Conservation (phyloP, 2,888 invertebrate species). For the Euspilapteryx auroguttella region DNA sequence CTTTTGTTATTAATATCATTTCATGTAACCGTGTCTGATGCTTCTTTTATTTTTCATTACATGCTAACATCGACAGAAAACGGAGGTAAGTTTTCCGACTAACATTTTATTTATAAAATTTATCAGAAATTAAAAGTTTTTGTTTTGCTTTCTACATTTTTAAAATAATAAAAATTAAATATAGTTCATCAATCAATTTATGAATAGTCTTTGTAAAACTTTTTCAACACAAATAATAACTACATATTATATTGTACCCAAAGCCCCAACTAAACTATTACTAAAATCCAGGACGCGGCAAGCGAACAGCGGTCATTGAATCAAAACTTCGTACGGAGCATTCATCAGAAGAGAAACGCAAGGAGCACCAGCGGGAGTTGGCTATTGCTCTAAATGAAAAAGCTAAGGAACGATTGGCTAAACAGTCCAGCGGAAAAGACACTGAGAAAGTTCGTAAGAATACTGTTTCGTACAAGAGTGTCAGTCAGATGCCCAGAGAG, state of each 20-base stretch:
- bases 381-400: slow-evolving; percentile 89
- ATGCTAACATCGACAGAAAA: slow-evolving; percentile 7
- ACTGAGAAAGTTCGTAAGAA: slow-evolving; percentile 90
- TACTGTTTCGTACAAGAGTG: slow-evolving; percentile 91
- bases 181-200: no score
- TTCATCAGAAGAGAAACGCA: slow-evolving; percentile 95
- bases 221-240: no score
- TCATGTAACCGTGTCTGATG: no score
- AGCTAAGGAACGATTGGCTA: slow-evolving; percentile 89
- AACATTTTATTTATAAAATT: not conserved
- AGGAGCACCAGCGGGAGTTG: slow-evolving; percentile 94
- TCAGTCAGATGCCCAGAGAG: slow-evolving; percentile 91
- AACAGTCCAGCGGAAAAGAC: slow-evolving; percentile 83
- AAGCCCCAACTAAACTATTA: no score
- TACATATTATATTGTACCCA: no score
- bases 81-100: slow-evolving; percentile 3
- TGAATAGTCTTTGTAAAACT: no score
- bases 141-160: not conserved
- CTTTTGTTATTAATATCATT: no score
- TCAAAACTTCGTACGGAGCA: slow-evolving; percentile 92
- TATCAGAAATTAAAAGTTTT: slow-evolving; percentile 1
- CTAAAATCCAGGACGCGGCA: slow-evolving; percentile 74
- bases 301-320: slow-evolving; percentile 89
- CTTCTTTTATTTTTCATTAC: no score
- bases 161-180: no score